These are phyloP conservation scores for Apamea anceps DNA, from an alignment of 2,888 invertebrate species.

Conservation along the genomic window DNA sequence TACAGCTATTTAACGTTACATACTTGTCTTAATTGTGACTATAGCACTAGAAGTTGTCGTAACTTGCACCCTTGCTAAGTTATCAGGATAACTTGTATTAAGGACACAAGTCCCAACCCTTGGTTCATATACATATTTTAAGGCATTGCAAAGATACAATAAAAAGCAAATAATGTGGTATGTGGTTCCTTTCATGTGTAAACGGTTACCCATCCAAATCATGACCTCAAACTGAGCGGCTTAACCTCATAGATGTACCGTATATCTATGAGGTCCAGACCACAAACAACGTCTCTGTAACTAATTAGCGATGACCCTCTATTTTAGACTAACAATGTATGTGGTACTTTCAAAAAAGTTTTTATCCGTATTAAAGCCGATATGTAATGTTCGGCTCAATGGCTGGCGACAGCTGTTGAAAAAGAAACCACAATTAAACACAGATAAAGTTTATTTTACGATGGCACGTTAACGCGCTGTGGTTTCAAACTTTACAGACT, in stretches of 20 bases:
- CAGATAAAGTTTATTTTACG: constrained; percentile 49
- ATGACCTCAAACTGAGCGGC: not conserved
- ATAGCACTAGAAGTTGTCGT: too few relatives aligned
- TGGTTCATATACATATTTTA: too few relatives aligned
- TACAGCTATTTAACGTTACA: too few relatives aligned
- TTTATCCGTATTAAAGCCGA: not conserved
- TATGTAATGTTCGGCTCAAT: not conserved
- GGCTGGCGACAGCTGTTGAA: constrained; percentile 20
- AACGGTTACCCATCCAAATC: not conserved
- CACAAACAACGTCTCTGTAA: not conserved
- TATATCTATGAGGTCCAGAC: too few relatives aligned
- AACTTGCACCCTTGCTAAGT: too few relatives aligned
- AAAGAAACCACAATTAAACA: constrained; percentile 36
- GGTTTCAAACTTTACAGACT: constrained; percentile 26
- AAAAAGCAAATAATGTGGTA: too few relatives aligned
- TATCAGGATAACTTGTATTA: too few relatives aligned
- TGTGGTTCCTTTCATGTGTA: not conserved
- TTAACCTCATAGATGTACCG: not conserved
- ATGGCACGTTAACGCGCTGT: constrained; percentile 3
- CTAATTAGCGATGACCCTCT: not conserved
- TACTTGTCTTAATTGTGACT: too few relatives aligned
- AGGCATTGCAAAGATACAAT: too few relatives aligned
- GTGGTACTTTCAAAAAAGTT: not conserved
- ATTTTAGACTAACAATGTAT: not conserved
- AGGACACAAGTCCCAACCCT: too few relatives aligned